Conservation (phyloP, 2,113 vertebrate genomes). For the Thamnophis sirtalis region DNA sequence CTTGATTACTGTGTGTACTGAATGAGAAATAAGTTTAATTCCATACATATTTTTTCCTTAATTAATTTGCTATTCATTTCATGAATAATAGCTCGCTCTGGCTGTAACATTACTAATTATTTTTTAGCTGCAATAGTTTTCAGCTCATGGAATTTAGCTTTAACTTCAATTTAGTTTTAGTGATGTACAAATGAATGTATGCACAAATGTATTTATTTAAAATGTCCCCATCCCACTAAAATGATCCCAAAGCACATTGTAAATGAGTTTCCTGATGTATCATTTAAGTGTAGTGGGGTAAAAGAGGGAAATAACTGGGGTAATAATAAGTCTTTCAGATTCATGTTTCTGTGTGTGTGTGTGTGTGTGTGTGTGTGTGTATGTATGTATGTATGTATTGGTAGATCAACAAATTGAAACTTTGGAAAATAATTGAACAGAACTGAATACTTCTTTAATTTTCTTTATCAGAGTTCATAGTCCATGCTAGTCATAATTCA, state of each 20-base stretch:
- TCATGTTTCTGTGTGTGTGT: too few species aligned
- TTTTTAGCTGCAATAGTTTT: conserved; percentile 35
- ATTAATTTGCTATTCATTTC: conserved; percentile 37
- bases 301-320: neutral
- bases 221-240: neutral
- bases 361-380: too few species aligned
- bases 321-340: neutral
- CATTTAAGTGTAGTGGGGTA: neutral
- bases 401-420: neutral
- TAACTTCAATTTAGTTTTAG: neutral
- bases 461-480: neutral
- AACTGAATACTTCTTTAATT: neutral
- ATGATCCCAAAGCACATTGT: neutral
- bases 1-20: conserved; percentile 26
- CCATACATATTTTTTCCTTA: accelerated
- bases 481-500: neutral
- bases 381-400: neutral
- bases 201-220: neutral
- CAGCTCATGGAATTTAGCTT: conserved; percentile 31
- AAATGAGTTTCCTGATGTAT: neutral
- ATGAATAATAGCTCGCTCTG: conserved; percentile 26
- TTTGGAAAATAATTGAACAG: neutral
- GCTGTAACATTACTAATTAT: conserved; percentile 46
- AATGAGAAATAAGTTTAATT: conserved; percentile 38
- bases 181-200: neutral